A percentile compares a stretch with the other conserved stretches of the same genome.
Evolutionary conservation across 2,888 invertebrate species (phyloP).

Genomic region (Clistopyga incitator): DNA sequence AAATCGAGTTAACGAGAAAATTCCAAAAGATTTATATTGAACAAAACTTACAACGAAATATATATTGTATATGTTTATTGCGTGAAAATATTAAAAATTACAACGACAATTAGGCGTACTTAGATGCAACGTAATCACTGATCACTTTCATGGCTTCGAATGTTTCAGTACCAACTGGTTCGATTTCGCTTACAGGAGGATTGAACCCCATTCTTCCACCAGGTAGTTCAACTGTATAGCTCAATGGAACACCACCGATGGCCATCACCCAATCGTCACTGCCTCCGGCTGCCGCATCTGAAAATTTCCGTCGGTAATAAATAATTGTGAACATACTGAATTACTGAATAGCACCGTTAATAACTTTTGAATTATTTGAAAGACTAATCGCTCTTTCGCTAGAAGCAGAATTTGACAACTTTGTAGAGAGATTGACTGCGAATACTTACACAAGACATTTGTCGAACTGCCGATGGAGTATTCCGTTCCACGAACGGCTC

Average conservation of each 20-base stretch:
- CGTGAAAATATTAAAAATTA: too few species aligned
- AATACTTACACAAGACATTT: conserved; percentile 81
- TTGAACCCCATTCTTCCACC: conserved; percentile 86
- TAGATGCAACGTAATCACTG: conserved; percentile 80
- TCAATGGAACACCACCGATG: conserved; percentile 85
- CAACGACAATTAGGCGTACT: conserved; percentile 4
- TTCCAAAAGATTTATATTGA: too few species aligned
- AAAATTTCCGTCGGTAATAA: neutral
- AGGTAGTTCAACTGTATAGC: conserved; percentile 89
- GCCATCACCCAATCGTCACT: conserved; percentile 89
- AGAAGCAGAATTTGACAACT: too few species aligned
- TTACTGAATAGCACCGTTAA: too few species aligned
- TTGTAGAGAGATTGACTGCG: neutral
- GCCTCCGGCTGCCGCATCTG: conserved; percentile 87
- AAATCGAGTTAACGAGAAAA: too few species aligned
- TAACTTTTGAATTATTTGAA: too few species aligned
- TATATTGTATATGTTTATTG: too few species aligned
- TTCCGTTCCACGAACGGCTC: conserved; percentile 69
- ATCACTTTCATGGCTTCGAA: conserved; percentile 87
- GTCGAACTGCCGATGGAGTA: conserved; percentile 84
- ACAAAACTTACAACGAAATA: too few species aligned
- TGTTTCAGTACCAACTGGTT: conserved; percentile 86
- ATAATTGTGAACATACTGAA: too few species aligned
- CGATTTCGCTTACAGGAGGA: conserved; percentile 86
- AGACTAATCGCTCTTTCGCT: too few species aligned